Evolutionary conservation across 2,113 vertebrate species (phyloP).

Genomic region (Boleophthalmus pectinirostris): DNA sequence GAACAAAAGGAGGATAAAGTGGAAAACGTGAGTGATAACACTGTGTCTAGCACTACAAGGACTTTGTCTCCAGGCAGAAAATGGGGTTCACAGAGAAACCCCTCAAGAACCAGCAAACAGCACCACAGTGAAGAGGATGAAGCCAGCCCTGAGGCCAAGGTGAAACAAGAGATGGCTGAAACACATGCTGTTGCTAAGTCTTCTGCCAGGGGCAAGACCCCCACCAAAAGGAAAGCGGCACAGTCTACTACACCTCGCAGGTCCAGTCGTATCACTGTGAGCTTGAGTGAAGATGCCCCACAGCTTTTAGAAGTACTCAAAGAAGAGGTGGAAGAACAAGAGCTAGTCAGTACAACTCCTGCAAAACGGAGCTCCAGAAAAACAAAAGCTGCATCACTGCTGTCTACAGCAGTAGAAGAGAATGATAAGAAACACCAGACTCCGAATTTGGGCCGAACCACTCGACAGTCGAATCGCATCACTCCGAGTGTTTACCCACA

Average conservation of each 20-base stretch:
- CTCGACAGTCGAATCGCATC: slow-evolving; percentile 68
- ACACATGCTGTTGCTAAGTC: slow-evolving; percentile 12
- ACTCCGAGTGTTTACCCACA: slow-evolving; percentile 68
- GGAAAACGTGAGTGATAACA: slow-evolving; percentile 9
- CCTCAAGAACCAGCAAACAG: slow-evolving; percentile 22
- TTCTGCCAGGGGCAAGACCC: slow-evolving; percentile 18
- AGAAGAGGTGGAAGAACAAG: slow-evolving; percentile 46
- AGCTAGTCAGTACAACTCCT: slow-evolving; percentile 18
- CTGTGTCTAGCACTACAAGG: slow-evolving; percentile 35
- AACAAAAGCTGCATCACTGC: slow-evolving; percentile 1
- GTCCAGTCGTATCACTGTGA: slow-evolving; percentile 49
- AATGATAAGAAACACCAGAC: not conserved
- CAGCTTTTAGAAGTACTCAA: slow-evolving; percentile 12
- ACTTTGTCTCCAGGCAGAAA: slow-evolving; percentile 70
- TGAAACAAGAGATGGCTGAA: slow-evolving; percentile 16
- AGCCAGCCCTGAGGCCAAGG: slow-evolving; percentile 25
- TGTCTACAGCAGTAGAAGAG: slow-evolving; percentile 31
- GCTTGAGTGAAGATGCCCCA: slow-evolving; percentile 25
- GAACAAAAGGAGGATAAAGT: slow-evolving; percentile 4
- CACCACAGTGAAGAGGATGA: slow-evolving; percentile 16
- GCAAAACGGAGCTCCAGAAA: slow-evolving; percentile 67
- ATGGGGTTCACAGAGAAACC: slow-evolving; percentile 44
- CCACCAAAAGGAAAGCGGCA: slow-evolving; percentile 37
- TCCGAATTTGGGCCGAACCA: slow-evolving; percentile 64
- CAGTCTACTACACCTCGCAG: slow-evolving; percentile 57